Evolutionary conservation across 1,140 invertebrate genomes (phyloP).

Genomic region (Tetramorium parvispinum): DNA sequence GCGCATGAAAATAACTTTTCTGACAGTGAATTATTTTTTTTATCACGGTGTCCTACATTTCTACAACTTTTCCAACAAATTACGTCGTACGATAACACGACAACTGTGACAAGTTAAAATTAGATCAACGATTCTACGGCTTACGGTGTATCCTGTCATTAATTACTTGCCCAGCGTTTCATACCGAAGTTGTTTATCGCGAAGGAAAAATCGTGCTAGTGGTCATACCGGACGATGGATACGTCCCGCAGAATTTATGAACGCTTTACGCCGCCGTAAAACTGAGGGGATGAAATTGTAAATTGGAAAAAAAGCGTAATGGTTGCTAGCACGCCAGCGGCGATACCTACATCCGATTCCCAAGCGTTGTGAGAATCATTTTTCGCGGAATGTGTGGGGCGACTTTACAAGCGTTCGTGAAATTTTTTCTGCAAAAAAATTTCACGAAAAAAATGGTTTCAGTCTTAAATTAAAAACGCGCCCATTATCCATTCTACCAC

Average conservation of each 20-base stretch:
- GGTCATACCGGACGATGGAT: constrained; percentile 46
- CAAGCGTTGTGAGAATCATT: constrained; percentile 37
- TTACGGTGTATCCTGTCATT: constrained; percentile 42
- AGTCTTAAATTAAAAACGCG: constrained; percentile 7
- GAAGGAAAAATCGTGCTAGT: constrained; percentile 27
- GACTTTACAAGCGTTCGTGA: background rate
- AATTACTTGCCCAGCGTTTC: constrained; percentile 27
- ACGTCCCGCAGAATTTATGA: constrained; percentile 68
- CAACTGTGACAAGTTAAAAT: constrained; percentile 52
- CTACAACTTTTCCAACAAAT: constrained; percentile 44
- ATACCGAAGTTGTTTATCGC: constrained; percentile 63
- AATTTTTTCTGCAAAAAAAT: constrained; percentile 10
- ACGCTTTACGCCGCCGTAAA: constrained; percentile 66
- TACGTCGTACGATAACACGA: constrained; percentile 36
- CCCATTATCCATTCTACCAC: constrained; percentile 11
- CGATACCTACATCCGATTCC: constrained; percentile 40
- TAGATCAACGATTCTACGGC: constrained; percentile 44
- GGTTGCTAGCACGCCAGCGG: constrained; percentile 16
- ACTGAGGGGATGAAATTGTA: constrained; percentile 70
- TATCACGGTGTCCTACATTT: constrained; percentile 21
- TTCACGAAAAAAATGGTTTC: constrained; percentile 46
- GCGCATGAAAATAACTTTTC: constrained; percentile 20
- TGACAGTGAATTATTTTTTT: constrained; percentile 9
- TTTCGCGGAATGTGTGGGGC: constrained; percentile 14
- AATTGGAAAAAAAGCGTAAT: constrained; percentile 66